phyloP scores from a whole-genome alignment of 2,797 vertebrate genomes.

The Sarcophilus harrisii region DNA sequence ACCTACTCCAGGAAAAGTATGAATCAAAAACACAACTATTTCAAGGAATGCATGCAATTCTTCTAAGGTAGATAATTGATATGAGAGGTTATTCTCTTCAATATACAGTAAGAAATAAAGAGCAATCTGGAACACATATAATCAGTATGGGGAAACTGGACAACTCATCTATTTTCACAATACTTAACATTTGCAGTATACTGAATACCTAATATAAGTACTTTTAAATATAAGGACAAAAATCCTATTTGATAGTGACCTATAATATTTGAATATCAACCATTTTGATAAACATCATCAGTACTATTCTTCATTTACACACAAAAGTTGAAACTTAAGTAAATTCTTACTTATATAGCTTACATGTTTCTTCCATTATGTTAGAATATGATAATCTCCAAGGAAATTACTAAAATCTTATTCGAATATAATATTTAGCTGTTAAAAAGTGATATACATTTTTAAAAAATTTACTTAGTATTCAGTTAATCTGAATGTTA shows the following conservation, averaged over 20 bases:
- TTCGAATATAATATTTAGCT: not conserved
- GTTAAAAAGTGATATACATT: not conserved
- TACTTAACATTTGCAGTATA: not conserved
- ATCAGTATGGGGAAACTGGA: not conserved
- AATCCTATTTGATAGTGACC: not conserved
- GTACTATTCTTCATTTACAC: not conserved
- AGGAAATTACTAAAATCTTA: not conserved
- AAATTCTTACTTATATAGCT: not conserved
- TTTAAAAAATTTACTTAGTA: not conserved
- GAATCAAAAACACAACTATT: not conserved
- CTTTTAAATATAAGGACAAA: not conserved
- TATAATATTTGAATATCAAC: not conserved
- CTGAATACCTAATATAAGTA: not conserved
- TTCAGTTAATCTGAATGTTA: not conserved
- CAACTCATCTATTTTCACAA: not conserved
- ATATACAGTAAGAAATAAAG: not conserved
- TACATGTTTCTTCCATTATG: not conserved
- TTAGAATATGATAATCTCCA: not conserved
- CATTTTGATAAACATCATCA: not conserved
- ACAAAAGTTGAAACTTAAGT: not conserved
- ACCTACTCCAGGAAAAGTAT: not conserved
- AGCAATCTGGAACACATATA: not conserved
- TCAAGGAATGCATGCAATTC: not conserved
- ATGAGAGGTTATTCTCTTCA: not conserved
- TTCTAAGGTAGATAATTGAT: not conserved